phyloP scores from a whole-genome alignment of 2,113 vertebrate species.

The Gulo gulo region DNA sequence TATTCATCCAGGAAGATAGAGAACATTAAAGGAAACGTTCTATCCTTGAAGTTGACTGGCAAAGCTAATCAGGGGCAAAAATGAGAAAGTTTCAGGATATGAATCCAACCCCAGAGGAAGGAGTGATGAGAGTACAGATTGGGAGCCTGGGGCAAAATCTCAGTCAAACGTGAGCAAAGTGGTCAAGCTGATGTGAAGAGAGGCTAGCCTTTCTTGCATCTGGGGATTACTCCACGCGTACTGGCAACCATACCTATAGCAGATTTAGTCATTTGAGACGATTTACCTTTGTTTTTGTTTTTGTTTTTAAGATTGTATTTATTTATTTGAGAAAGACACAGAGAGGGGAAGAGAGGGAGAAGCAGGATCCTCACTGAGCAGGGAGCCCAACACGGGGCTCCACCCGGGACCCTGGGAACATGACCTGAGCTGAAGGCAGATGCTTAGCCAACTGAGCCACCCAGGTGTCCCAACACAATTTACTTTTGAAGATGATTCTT shows the following conservation, averaged over 20 bases:
- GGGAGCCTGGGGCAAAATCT: not conserved
- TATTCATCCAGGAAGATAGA: not conserved
- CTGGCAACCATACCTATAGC: not conserved
- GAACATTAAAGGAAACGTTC: not conserved
- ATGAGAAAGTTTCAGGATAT: not conserved
- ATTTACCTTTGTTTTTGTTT: not conserved
- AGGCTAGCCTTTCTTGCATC: not conserved
- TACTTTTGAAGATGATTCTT: not conserved
- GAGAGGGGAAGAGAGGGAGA: no score
- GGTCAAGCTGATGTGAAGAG: not conserved
- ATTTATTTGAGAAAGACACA: no score
- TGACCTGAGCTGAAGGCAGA: no score
- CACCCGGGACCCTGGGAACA: no score
- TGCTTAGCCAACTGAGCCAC: no score
- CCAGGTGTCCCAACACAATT: no score
- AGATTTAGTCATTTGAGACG: not conserved
- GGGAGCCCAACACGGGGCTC: no score
- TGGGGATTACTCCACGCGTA: not conserved
- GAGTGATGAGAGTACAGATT: not conserved
- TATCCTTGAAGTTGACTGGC: not conserved
- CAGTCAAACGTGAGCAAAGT: not conserved
- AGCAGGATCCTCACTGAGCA: no score
- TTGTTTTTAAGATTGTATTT: no score
- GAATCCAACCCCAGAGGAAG: not conserved
- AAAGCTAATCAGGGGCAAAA: not conserved